phyloP scores from a whole-genome alignment of 1,140 invertebrate genomes.

The Drosophila prosaltans region DNA sequence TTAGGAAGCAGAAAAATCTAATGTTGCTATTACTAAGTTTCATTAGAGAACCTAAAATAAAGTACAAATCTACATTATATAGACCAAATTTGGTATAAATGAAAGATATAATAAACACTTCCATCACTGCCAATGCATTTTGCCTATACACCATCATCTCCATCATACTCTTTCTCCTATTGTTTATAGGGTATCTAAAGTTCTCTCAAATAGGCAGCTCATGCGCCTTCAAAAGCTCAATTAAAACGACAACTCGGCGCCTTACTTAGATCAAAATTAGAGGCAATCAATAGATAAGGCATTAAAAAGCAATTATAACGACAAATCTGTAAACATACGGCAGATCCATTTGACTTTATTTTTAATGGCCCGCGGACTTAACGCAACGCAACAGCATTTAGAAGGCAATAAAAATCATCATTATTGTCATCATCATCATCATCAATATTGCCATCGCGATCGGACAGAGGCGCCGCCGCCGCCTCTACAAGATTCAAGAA shows the following conservation, averaged over 20 bases:
- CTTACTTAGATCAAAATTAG: constrained; percentile 14
- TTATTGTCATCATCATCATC: constrained; percentile 12
- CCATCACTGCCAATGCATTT: too few species aligned
- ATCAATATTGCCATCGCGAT: constrained; percentile 11
- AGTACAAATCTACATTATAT: too few species aligned
- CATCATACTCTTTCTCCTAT: background rate
- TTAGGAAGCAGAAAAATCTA: too few species aligned
- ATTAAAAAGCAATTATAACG: constrained; percentile 83
- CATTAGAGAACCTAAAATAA: too few species aligned
- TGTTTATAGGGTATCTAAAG: background rate
- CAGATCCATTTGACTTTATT: constrained; percentile 51
- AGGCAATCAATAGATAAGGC: constrained; percentile 70
- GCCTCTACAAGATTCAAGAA: constrained; percentile 7
- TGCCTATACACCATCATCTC: too few species aligned
- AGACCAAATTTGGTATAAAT: too few species aligned
- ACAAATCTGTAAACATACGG: constrained; percentile 83
- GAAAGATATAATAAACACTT: too few species aligned
- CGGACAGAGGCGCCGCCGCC: constrained; percentile 38
- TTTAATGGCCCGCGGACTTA: constrained; percentile 76
- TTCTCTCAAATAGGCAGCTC: background rate
- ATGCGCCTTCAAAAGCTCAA: constrained; percentile 15
- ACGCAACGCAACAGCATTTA: constrained; percentile 71
- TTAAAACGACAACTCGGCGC: constrained; percentile 13
- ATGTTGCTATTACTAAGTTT: too few species aligned
- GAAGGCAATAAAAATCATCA: constrained; percentile 74